Percentiles rank a stretch among this genome's conserved stretches.
phyloP scores from a whole-genome alignment of 2,797 vertebrate species.

The Clarias platycephalus region DNA sequence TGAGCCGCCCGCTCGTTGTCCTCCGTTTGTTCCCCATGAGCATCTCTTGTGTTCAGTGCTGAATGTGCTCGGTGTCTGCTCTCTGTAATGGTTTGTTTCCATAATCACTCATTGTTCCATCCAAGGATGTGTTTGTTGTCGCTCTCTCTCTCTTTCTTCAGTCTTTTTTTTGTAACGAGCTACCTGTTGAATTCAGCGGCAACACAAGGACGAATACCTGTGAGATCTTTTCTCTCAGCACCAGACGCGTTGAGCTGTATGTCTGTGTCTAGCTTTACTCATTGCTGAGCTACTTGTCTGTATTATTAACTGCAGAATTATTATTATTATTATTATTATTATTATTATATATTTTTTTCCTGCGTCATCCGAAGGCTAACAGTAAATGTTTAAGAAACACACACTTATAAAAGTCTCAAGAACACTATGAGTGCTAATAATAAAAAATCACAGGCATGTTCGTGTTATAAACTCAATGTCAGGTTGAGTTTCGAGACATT shows the following conservation, averaged over 20 bases:
- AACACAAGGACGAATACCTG: conserved; percentile 1
- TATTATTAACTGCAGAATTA: too few relatives aligned
- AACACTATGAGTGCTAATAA: too few relatives aligned
- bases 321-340: too few relatives aligned
- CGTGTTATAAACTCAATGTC: too few relatives aligned
- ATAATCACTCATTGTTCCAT: conserved; percentile 28
- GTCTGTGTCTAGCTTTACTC: background rate
- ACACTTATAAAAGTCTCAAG: too few relatives aligned
- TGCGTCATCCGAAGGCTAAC: too few relatives aligned
- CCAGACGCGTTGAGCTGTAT: background rate
- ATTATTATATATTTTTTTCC: too few relatives aligned
- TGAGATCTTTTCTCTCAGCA: background rate
- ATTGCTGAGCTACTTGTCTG: background rate
- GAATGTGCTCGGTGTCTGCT: conserved; percentile 13
- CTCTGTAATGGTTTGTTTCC: conserved; percentile 31
- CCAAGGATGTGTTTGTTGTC: background rate
- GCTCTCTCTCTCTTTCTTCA: background rate
- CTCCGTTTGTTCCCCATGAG: background rate
- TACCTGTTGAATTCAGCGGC: background rate
- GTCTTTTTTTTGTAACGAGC: background rate
- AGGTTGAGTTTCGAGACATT: too few relatives aligned
- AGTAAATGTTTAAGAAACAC: too few relatives aligned
- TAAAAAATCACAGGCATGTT: too few relatives aligned
- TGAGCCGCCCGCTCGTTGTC: background rate
- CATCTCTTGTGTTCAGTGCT: background rate